Evolutionary conservation across 2,888 invertebrate genomes (phyloP).

Genomic region (Drosophila mimetica): DNA sequence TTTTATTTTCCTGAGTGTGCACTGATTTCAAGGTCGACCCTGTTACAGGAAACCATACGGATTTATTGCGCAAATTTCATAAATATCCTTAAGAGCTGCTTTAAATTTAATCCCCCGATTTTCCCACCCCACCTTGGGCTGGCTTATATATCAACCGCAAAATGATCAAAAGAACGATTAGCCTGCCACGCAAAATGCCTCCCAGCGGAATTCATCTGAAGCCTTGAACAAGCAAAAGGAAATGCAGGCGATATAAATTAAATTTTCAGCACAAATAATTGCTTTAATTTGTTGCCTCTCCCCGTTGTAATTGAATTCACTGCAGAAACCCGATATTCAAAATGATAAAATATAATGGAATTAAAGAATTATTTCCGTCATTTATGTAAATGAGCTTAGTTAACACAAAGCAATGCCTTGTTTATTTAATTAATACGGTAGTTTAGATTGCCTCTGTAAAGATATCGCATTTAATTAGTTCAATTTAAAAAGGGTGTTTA

Average conservation of each 20-base stretch:
- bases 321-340: background rate
- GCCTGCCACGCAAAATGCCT: constrained; percentile 16
- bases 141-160: constrained; percentile 29
- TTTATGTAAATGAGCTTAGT: constrained; percentile 10
- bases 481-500: background rate
- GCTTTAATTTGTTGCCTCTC: constrained; percentile 27
- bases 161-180: constrained; percentile 41
- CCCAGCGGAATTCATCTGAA: background rate
- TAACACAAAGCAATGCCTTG: constrained; percentile 14
- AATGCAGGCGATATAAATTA: constrained; percentile 21
- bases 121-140: background rate
- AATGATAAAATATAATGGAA: constrained; percentile 10
- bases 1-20: constrained; percentile 7
- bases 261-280: constrained; percentile 19
- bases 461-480: constrained; percentile 11
- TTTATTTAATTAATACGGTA: constrained; percentile 18
- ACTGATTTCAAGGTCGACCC: constrained; percentile 32
- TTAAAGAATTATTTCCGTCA: constrained; percentile 20
- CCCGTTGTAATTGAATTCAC: constrained; percentile 17
- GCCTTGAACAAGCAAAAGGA: constrained; percentile 26
- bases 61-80: constrained; percentile 17
- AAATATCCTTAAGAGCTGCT: constrained; percentile 13
- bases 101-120: constrained; percentile 1
- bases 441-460: constrained; percentile 5
- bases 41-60: constrained; percentile 8